Evolutionary conservation across 2,113 vertebrate genomes (phyloP), one percentile per base, ranked within the genome.

Genomic region (Caranx ignobilis): DNA sequence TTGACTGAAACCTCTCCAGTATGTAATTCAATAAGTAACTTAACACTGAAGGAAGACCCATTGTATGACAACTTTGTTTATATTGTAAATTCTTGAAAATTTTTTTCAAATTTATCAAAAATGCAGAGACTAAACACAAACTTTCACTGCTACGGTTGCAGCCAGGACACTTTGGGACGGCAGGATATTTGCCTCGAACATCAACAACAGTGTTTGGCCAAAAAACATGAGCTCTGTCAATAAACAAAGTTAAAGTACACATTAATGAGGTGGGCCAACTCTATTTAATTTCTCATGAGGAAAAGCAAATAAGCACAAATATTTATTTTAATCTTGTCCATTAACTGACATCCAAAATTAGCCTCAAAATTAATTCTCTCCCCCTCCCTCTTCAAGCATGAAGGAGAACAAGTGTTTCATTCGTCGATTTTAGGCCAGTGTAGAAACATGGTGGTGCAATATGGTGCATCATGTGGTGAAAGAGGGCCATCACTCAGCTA

Each of bases 171-270:
- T 48, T 19, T 32, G 8, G 7, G 55, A 61, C 37, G n/a, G 71
- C 37, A 79, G 83, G 67, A 89, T 76, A 75, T 87, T 78, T 82
- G 39, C 55, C 56, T 88, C 71, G 75, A 84, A 72, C 77, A 76
- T 86, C 84, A 81, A 45, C 72, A 63, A 2, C 47, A 62, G 2
- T 89, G 80, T 85, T 85, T 71, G 37, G 56, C 34, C 61, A 59
- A 52, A 82, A 74, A 70, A 69, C 69, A 66, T 65, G 8, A 26
- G 26, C 35, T 57, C 6, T 62, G 31, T 67, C 50, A 77, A 88
- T 39, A 79, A 56, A 82, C 77, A 34, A 61, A 43, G 52, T 15
- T 63, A 35, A 74, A 88, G 63, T 83, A 65, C 59, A 86, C 80
- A 86, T 86, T 79, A 45, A 43, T 39, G 7, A 39, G 71, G 52